phyloP scores from a whole-genome alignment of 2,888 invertebrate genomes.

The Apamea monoglypha region DNA sequence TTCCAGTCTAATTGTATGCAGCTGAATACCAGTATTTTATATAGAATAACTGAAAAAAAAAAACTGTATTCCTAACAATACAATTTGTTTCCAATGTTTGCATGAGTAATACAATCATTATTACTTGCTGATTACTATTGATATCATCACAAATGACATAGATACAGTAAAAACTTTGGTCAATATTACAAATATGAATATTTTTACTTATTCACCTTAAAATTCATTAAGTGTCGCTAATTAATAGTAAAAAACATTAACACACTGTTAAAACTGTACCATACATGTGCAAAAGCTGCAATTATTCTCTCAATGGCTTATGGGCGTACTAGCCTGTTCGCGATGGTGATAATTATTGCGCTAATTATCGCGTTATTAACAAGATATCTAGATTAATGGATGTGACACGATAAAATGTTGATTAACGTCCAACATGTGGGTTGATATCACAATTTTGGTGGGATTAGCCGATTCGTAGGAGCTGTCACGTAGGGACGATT shows the following conservation, averaged over 20 bases:
- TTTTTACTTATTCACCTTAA: background rate
- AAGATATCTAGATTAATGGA: conserved; percentile 47
- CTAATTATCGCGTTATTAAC: conserved; percentile 26
- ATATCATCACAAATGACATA: background rate
- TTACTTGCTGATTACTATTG: too few relatives aligned
- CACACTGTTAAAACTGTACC: background rate
- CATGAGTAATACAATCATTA: background rate
- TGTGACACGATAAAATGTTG: conserved; percentile 37
- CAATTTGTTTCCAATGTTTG: background rate
- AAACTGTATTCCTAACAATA: background rate
- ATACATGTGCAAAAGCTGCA: conserved; percentile 10
- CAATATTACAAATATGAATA: background rate
- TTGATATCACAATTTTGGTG: background rate
- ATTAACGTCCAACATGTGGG: conserved; percentile 4
- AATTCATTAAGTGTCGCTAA: background rate
- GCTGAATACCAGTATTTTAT: too few relatives aligned
- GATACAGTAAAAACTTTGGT: background rate
- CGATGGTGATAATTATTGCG: conserved; percentile 28
- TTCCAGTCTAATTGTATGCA: background rate
- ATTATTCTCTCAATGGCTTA: conserved; percentile 31
- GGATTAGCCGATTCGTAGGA: background rate
- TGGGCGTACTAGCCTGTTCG: conserved; percentile 1
- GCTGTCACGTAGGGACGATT: conserved; percentile 9
- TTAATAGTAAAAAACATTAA: conserved; percentile 1
- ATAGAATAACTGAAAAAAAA: too few relatives aligned